Conservation (phyloP, 2,797 vertebrate genomes). For the Chloroceryle amazona region DNA sequence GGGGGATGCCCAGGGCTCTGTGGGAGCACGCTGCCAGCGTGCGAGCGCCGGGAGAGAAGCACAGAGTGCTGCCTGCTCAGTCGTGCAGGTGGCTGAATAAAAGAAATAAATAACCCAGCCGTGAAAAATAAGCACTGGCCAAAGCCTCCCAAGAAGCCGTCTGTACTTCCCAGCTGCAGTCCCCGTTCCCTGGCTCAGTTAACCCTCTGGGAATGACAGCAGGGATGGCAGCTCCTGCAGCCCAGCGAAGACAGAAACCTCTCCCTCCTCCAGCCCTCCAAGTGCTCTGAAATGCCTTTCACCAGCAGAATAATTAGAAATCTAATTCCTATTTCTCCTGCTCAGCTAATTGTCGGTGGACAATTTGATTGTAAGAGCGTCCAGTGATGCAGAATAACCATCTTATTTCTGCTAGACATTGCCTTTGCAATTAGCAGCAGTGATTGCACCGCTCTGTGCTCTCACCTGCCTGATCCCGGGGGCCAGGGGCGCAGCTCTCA, state of each 20-base stretch:
- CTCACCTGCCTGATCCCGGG: slow-evolving; percentile 67
- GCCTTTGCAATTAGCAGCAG: slow-evolving; percentile 76
- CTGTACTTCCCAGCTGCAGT: slow-evolving; percentile 35
- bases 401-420: slow-evolving; percentile 80
- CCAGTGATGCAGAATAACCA: slow-evolving; percentile 83
- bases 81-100: neutral
- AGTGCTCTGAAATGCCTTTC: slow-evolving; percentile 43
- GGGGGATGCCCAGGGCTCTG: neutral
- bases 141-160: slow-evolving; percentile 26
- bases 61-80: neutral
- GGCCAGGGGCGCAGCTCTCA: neutral
- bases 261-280: neutral
- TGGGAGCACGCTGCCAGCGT: accelerated
- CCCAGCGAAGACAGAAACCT: neutral
- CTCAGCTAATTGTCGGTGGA: slow-evolving; percentile 83
- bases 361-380: slow-evolving; percentile 81
- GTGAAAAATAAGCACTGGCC: neutral
- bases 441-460: slow-evolving; percentile 27
- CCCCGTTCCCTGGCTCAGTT: neutral
- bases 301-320: slow-evolving; percentile 81
- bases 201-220: slow-evolving; percentile 31
- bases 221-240: neutral
- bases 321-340: slow-evolving; percentile 80
- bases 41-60: neutral
- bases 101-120: neutral